Percentiles rank a stretch among this genome's conserved stretches.
Evolutionary conservation across 2,797 vertebrate species (phyloP).

Genomic region (Diceros bicornis): DNA sequence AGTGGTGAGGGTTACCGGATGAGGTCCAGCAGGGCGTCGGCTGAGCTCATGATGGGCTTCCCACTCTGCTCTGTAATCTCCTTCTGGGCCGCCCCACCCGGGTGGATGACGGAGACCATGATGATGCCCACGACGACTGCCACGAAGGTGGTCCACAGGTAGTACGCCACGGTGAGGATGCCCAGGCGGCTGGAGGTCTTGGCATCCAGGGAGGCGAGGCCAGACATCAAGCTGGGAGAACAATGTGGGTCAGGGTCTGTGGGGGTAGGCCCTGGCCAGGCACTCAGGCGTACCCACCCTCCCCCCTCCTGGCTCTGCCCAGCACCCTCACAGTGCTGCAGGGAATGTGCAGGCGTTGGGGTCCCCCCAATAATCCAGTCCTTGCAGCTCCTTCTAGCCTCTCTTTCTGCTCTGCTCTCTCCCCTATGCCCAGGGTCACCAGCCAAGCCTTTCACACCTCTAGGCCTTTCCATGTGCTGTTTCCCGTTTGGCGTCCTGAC

Average conservation of each 20-base stretch:
- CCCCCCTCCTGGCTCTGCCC: neutral
- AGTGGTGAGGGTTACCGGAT: constrained; percentile 91
- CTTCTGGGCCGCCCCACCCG: constrained; percentile 96
- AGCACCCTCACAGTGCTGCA: neutral
- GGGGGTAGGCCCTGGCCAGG: neutral
- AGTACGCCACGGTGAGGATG: constrained; percentile 97
- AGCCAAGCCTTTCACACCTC: neutral
- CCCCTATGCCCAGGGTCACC: neutral
- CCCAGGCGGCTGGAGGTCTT: constrained; percentile 97
- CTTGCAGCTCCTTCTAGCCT: neutral
- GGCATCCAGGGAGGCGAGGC: constrained; percentile 96
- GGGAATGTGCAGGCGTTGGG: accelerated
- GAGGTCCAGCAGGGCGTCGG: constrained; percentile 96
- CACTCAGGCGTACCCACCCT: neutral
- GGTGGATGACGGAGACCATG: constrained; percentile 98
- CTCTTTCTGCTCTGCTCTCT: neutral
- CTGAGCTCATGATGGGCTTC: constrained; percentile 97
- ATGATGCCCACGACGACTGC: constrained; percentile 97
- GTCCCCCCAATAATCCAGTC: too few species aligned
- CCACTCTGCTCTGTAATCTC: constrained; percentile 94
- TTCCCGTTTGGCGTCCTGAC: neutral
- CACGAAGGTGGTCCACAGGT: constrained; percentile 98
- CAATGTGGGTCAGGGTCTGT: neutral
- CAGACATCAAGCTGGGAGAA: constrained; percentile 95
- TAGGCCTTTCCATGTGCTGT: neutral